These are phyloP conservation scores for Struthio camelus DNA, from an alignment of 2,113 vertebrate species.

Conservation along the genomic window DNA sequence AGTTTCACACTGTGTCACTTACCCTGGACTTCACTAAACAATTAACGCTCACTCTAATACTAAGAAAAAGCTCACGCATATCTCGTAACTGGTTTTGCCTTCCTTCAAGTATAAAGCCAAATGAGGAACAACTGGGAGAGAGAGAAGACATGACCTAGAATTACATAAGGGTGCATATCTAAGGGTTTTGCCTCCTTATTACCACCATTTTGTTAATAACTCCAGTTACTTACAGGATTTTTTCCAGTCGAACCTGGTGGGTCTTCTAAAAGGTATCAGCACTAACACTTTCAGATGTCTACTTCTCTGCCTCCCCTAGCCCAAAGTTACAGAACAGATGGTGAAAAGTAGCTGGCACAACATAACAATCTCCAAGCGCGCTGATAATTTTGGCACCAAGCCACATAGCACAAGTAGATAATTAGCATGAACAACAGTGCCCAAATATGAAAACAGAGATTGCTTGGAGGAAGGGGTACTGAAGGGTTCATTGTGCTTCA, in stretches of 20 bases:
- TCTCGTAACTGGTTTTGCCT: not conserved
- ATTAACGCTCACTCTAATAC: not conserved
- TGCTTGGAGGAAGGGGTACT: not conserved
- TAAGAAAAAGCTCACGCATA: not conserved
- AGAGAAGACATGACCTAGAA: not conserved
- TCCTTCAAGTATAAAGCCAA: not conserved
- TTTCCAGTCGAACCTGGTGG: not conserved
- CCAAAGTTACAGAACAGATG: slow-evolving; percentile 41
- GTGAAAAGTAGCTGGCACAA: slow-evolving; percentile 10
- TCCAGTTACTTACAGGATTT: not conserved
- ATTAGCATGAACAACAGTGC: not conserved
- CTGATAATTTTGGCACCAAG: slow-evolving; percentile 33
- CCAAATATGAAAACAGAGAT: slow-evolving; percentile 20
- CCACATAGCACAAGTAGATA: not conserved
- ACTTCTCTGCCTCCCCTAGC: not conserved
- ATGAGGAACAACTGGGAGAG: not conserved
- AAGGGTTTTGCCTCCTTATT: not conserved
- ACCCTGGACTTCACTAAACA: not conserved
- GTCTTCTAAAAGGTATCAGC: not conserved
- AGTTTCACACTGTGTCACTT: not conserved
- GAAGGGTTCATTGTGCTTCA: not conserved
- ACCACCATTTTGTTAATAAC: not conserved
- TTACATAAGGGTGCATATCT: not conserved
- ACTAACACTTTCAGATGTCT: not conserved
- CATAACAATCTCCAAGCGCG: slow-evolving; percentile 23